Base-by-base conservation (phyloP, 2,797 vertebrate genomes). In the Nyctalus aviator region DNA sequence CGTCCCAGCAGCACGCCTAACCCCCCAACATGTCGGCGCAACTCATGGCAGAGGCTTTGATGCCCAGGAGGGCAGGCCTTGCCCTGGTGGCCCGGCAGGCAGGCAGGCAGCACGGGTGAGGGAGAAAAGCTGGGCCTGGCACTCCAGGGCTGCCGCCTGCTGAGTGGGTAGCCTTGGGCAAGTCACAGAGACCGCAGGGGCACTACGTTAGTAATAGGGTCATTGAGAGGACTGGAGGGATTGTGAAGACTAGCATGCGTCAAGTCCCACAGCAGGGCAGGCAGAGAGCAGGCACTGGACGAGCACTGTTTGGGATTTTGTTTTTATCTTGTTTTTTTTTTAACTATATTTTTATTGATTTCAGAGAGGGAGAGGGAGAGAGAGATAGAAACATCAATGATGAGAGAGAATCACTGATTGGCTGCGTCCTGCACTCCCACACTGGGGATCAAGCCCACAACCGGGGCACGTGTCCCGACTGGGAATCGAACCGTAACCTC, bases 161-260 rank as follows among this genome's bases (percentile, higher is more conserved):
- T 77, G 14, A 1, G n/a, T 13, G 14, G 6, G 5, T 1, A 62
- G 27, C n/a, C 23, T 8, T 30, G 59, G 50, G 21, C 32, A 30
- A 66, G 37, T 7, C 2, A 32, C 9, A 23, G 21, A 0, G 57
- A 12, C 35, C 9, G 62, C 53, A 27, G 3, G 32, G 8, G 6
- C 2, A 3, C 35, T 9, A 0, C 23, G 32, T 35, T 25, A 50
- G 41, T n/a, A 20, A 59, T 6, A 25, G 10, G 5, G 8, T 4
- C 35, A 41, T 6, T 1, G 27, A 32, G 46, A 41, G 8, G 37
- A 30, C 20, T 77, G 15, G 66, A 64, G 50, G 30, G 41, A 11
- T 7, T 1, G 0, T 57, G 35, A 35, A 41, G 48, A 57, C 15
- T 2, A 23, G 55, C 7, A 0, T 0, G 13, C 3, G 10, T 30